A percentile compares a stretch with the other conserved stretches of the same genome.
These are phyloP conservation scores for Chamaea fasciata DNA, from an alignment of 2,113 vertebrate species.

Conservation along the genomic window DNA sequence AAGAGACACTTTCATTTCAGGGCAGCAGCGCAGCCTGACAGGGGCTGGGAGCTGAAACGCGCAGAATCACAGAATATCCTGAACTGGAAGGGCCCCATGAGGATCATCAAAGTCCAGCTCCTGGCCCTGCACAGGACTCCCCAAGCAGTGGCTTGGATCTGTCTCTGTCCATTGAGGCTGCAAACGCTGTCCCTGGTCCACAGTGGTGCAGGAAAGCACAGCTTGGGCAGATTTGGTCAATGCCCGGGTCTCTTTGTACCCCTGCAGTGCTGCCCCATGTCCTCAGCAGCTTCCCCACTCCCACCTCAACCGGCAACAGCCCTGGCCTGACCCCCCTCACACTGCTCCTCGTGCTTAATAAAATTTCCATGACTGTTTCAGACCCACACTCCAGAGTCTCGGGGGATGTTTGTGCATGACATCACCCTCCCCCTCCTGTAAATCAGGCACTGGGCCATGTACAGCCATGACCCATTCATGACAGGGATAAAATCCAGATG, in stretches of 20 bases:
- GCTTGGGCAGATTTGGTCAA: accelerated
- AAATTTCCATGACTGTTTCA: neutral
- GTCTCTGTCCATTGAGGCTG: accelerated
- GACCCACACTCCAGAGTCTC: neutral
- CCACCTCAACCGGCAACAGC: neutral
- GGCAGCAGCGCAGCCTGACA: neutral
- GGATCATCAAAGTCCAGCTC: neutral
- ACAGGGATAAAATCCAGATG: conserved; percentile 95
- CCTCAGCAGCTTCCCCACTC: neutral
- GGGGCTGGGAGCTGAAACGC: neutral
- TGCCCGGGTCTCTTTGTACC: neutral
- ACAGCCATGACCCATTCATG: conserved; percentile 83
- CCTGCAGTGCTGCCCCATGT: neutral
- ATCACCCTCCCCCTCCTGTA: conserved; percentile 56
- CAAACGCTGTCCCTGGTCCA: too few relatives aligned
- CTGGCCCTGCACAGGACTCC: neutral
- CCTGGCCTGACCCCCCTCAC: neutral
- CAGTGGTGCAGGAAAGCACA: neutral
- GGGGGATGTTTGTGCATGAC: conserved; percentile 29
- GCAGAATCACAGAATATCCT: neutral
- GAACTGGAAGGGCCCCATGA: neutral
- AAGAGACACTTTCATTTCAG: neutral
- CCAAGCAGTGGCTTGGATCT: neutral
- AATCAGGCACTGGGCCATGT: conserved; percentile 52
- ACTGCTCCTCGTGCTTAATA: neutral